These are phyloP conservation scores for Oceanites oceanicus DNA, from an alignment of 2,113 vertebrate species.

Conservation along the genomic window DNA sequence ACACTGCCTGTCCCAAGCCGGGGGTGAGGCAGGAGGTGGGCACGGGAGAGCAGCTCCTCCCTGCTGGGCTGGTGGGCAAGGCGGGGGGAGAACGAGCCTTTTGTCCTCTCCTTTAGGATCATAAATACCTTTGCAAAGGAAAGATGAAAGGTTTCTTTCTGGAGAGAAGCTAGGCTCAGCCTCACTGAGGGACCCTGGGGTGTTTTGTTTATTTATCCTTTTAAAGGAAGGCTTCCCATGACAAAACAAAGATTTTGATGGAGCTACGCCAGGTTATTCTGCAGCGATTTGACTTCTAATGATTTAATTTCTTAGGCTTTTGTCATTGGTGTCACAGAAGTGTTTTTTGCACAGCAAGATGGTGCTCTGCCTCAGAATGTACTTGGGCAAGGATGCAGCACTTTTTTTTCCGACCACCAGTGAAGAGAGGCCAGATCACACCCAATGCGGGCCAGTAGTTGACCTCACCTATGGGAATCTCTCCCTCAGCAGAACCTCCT, in stretches of 20 bases:
- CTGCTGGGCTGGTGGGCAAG: background rate
- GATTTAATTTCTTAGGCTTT: background rate
- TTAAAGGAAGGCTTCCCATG: background rate
- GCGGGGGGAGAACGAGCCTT: background rate
- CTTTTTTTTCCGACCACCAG: background rate
- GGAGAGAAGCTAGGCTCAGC: background rate
- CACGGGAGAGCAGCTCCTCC: background rate
- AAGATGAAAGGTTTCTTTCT: background rate
- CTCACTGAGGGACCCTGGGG: background rate
- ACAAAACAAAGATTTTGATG: background rate
- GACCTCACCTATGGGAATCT: background rate
- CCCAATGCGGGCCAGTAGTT: background rate
- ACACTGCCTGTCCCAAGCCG: background rate
- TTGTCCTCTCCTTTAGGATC: background rate
- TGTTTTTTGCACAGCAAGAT: background rate
- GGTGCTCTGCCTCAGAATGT: background rate
- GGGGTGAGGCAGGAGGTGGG: background rate
- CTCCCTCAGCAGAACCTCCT: background rate
- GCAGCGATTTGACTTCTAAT: background rate
- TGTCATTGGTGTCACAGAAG: background rate
- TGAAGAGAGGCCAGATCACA: background rate
- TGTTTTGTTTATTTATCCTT: background rate
- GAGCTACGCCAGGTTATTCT: background rate
- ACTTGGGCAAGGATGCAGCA: background rate
- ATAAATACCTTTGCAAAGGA: background rate